Evolutionary conservation across 2,888 invertebrate genomes (phyloP).

Genomic region (Thecocarcelia acutangulata): DNA sequence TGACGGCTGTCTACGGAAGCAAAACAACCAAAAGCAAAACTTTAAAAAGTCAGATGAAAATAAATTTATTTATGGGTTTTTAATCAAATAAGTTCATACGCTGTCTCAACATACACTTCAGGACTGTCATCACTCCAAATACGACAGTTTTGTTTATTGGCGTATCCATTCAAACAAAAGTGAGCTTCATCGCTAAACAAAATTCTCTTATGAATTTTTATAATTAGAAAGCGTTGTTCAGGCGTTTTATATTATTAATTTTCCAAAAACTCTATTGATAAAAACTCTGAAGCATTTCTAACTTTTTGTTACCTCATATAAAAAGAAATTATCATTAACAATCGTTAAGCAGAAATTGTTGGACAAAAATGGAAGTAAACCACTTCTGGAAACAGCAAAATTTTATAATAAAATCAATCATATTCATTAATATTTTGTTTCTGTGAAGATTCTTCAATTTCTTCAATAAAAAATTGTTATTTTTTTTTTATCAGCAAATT

Average conservation of each 20-base stretch:
- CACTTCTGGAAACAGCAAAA: neutral
- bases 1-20: conserved; percentile 23
- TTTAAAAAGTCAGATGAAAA: neutral
- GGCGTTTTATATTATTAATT: too few relatives aligned
- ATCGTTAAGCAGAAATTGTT: neutral
- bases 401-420: conserved; percentile 14
- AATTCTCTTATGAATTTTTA: too few relatives aligned
- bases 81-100: neutral
- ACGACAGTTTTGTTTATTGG: conserved; percentile 44
- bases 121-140: too few relatives aligned
- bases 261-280: too few relatives aligned
- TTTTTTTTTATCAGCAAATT: conserved; percentile 36
- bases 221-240: too few relatives aligned
- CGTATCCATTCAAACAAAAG: conserved; percentile 59
- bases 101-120: too few relatives aligned
- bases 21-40: conserved; percentile 9
- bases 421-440: conserved; percentile 14
- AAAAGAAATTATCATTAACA: neutral
- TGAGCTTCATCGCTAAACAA: conserved; percentile 57
- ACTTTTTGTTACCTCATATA: too few relatives aligned
- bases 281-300: too few relatives aligned
- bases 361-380: neutral
- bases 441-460: neutral
- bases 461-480: neutral
- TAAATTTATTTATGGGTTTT: conserved; percentile 8